Evolutionary conservation across 1,140 invertebrate species (phyloP).

Genomic region (Platorchestia sp.): DNA sequence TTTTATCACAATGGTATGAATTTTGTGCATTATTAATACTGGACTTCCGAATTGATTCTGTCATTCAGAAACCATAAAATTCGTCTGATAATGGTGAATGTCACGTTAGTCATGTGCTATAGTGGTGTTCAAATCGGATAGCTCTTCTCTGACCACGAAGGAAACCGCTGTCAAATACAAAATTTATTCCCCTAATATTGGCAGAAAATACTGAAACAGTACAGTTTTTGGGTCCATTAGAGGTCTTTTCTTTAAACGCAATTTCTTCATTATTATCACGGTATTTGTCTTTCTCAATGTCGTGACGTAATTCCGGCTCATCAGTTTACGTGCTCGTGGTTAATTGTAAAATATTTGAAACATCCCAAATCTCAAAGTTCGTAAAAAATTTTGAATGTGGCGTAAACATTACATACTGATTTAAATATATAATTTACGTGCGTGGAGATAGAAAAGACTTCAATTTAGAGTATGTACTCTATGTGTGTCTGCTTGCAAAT

Average conservation of each 20-base stretch:
- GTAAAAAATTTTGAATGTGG: background rate
- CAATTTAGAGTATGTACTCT: background rate
- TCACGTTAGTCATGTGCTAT: background rate
- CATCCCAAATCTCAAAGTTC: background rate
- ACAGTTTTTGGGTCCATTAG: background rate
- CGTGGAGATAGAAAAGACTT: background rate
- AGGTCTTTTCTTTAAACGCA: background rate
- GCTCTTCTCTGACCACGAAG: background rate
- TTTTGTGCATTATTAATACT: background rate
- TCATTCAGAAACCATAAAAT: background rate
- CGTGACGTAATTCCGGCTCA: background rate
- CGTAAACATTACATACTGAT: background rate
- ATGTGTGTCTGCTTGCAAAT: background rate
- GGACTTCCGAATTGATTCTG: background rate
- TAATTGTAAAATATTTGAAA: background rate
- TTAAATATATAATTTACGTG: background rate
- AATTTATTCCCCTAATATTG: background rate
- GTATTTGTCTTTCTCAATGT: background rate
- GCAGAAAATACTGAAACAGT: background rate
- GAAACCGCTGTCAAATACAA: background rate
- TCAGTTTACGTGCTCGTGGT: background rate
- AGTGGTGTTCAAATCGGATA: background rate
- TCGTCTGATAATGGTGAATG: background rate
- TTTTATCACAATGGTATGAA: background rate
- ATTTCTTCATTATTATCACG: background rate